Evolutionary conservation across 2,888 invertebrate species (phyloP).

Genomic region (Oscheius sp.): DNA sequence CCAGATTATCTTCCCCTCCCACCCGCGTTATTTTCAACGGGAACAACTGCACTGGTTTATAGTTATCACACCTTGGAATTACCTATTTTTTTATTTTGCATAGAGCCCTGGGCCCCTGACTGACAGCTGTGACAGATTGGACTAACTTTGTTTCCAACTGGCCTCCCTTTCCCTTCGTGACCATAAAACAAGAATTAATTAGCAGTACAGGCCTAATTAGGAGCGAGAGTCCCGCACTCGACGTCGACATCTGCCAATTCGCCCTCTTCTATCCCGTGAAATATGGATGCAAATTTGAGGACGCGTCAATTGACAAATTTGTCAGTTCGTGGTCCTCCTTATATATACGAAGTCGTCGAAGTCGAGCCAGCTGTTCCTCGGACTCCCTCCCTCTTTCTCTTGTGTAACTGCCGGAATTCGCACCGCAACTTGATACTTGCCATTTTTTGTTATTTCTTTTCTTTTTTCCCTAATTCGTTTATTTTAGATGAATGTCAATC

Average conservation of each 20-base stretch:
- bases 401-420: conserved; percentile 32
- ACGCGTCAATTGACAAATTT: neutral
- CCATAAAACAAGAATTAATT: conserved; percentile 25
- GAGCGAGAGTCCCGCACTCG: conserved; percentile 6
- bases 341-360: neutral
- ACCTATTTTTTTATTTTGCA: neutral
- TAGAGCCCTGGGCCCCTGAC: neutral
- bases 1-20: neutral
- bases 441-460: conserved; percentile 5
- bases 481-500: conserved; percentile 36
- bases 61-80: conserved; percentile 12
- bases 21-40: neutral
- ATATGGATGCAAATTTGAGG: conserved; percentile 25
- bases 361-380: conserved; percentile 28
- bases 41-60: conserved; percentile 18
- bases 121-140: conserved; percentile 16
- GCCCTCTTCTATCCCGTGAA: neutral
- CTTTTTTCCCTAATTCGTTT: neutral
- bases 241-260: neutral
- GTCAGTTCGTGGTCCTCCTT: neutral
- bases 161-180: neutral
- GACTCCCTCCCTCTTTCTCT: conserved; percentile 13
- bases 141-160: neutral
- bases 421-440: conserved; percentile 29
- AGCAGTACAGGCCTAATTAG: conserved; percentile 21